phyloP scores from a whole-genome alignment of 2,797 vertebrate genomes.

The Sphenodon punctatus region DNA sequence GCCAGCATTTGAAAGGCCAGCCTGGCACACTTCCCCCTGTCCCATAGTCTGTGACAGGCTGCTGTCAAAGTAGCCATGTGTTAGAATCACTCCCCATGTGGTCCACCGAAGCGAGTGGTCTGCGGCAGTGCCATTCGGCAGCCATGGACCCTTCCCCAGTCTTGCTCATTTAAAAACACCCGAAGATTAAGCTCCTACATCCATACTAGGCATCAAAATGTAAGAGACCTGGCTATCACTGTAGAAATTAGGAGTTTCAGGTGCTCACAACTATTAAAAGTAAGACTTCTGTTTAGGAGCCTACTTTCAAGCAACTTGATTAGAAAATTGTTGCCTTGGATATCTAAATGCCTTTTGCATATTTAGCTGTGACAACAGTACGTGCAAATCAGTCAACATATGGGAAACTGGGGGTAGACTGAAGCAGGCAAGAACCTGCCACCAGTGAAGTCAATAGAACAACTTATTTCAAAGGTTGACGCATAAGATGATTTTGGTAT shows the following conservation, averaged over 20 bases:
- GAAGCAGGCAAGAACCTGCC: too few relatives aligned
- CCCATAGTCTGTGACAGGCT: too few relatives aligned
- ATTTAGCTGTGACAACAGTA: not conserved
- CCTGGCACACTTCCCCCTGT: too few relatives aligned
- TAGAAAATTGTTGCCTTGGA: rapidly evolving
- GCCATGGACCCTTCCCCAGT: too few relatives aligned
- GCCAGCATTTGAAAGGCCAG: too few relatives aligned
- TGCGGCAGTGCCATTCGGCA: too few relatives aligned
- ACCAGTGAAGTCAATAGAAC: not conserved
- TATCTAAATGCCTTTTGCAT: not conserved
- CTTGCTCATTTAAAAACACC: too few relatives aligned
- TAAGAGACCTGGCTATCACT: not conserved
- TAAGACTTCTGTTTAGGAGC: rapidly evolving
- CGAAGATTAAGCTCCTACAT: not conserved
- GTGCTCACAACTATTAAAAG: rapidly evolving
- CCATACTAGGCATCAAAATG: not conserved
- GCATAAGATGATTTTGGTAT: not conserved
- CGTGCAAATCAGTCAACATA: rapidly evolving
- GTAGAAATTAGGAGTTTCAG: not conserved
- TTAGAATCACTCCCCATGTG: too few relatives aligned
- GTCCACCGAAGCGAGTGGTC: too few relatives aligned
- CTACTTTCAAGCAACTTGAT: rapidly evolving
- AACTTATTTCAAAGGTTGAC: not conserved
- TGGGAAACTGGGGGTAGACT: not conserved
- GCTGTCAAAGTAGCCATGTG: too few relatives aligned